A percentile compares a stretch with the other conserved stretches of the same genome.
phyloP scores from a whole-genome alignment of 30 jellyfish, hydroid and myxozoan species.

The Chrysaora quinquecirrha region DNA sequence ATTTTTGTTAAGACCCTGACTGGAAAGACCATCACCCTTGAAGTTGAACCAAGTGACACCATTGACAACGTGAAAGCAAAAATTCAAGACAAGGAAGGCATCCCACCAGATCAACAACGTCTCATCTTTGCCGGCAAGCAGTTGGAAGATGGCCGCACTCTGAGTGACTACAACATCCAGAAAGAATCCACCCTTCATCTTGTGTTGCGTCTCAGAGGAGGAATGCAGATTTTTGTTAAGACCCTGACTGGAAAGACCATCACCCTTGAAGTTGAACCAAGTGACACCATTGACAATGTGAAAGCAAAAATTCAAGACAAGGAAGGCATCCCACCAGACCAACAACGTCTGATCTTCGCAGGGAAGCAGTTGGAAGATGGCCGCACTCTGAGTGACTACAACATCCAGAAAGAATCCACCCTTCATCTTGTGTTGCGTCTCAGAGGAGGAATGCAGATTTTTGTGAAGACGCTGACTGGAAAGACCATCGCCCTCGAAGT shows the following conservation, averaged over 20 bases:
- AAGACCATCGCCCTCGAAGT: slow-evolving; percentile 89
- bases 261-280: slow-evolving; percentile 97
- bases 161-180: slow-evolving; percentile 95
- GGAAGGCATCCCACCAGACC: slow-evolving; percentile 99
- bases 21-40: slow-evolving; percentile 96
- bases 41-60: slow-evolving; percentile 96
- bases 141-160: slow-evolving; percentile 98
- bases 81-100: slow-evolving; percentile 92
- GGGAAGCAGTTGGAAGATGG: slow-evolving; percentile 92
- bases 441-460: slow-evolving; percentile 85
- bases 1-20: slow-evolving; percentile 92
- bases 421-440: slow-evolving; percentile 85
- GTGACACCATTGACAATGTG: slow-evolving; percentile 93
- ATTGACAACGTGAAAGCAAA: slow-evolving; percentile 91
- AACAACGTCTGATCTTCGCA: slow-evolving; percentile 76
- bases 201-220: slow-evolving; percentile 93
- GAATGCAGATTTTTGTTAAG: slow-evolving; percentile 96
- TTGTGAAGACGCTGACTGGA: slow-evolving; percentile 84
- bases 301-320: slow-evolving; percentile 93
- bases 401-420: slow-evolving; percentile 86
- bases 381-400: slow-evolving; percentile 93
- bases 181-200: slow-evolving; percentile 94
- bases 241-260: slow-evolving; percentile 97
- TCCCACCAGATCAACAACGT: slow-evolving; percentile 97
- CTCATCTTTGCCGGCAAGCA: slow-evolving; percentile 96